Percentiles rank a stretch among this genome's conserved stretches.
These are phyloP conservation scores for Cyanocitta stelleri DNA, from an alignment of 2,113 vertebrate species.

Conservation along the genomic window DNA sequence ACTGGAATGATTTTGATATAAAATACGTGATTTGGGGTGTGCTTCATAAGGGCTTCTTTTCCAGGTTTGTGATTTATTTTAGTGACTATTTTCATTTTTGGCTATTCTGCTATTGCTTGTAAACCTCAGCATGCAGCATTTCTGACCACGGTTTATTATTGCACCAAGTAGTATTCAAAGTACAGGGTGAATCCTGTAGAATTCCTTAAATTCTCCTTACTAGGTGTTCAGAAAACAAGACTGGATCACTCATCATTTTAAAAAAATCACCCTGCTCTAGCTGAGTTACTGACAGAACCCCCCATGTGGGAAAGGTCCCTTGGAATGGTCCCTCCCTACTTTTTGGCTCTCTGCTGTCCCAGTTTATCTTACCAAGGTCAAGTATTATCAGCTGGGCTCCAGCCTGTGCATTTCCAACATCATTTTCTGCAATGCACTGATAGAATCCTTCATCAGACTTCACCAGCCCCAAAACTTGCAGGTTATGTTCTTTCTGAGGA, in stretches of 20 bases:
- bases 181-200: neutral
- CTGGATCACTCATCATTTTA: neutral
- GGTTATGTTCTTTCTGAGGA: constrained; percentile 91
- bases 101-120: neutral
- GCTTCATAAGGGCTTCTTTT: neutral
- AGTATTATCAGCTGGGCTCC: constrained; percentile 95
- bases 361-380: constrained; percentile 85
- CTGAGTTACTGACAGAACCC: neutral
- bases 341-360: neutral
- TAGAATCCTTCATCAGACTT: constrained; percentile 98
- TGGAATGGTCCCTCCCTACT: neutral
- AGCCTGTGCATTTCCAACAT: constrained; percentile 90
- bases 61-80: neutral
- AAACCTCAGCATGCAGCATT: neutral
- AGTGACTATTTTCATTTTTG: neutral
- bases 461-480: constrained; percentile 95
- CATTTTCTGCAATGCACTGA: constrained; percentile 96
- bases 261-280: neutral
- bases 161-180: neutral
- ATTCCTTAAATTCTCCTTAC: neutral
- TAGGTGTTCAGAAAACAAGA: neutral
- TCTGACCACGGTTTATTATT: neutral
- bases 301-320: neutral
- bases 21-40: neutral
- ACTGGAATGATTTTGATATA: neutral